Evolutionary conservation across 2,888 invertebrate species (phyloP), one percentile per base, ranked within the genome.

Genomic region (Strigamia maritima): DNA sequence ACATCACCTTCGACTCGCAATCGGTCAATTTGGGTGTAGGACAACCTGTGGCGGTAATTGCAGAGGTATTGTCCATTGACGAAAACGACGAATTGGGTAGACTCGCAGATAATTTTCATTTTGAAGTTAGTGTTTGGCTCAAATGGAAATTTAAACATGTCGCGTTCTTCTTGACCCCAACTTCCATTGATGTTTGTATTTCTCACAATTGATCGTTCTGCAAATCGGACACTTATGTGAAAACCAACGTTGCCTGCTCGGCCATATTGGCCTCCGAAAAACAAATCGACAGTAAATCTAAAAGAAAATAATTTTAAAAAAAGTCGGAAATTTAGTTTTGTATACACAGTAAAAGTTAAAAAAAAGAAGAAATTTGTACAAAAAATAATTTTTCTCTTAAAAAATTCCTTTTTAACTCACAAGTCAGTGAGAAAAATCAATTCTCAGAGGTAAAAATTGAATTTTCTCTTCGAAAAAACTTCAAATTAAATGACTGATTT

Each of bases 171-270:
- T 0, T 84, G 83, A 6, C 90, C 90, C 91, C 91, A 92, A 70
- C 84, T 82, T 28, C 89, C 91, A 28, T 86, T 84, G 89, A 81
- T 79, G 74, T 90, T 90, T 14, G 91, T 88, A 87, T 94, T 94
- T 38, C 92, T 89, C 80, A 93, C 90, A 76, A 93, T 90, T 1
- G 90, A 87, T 83, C 91, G 90, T 31, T 74, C 87, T 87, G 19
- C 24, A 44, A 94, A 93, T 81, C 94, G 89, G 24, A 94, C 91
- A 87, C 94, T 93, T 82, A 92, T 89, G 87, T 95, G 94, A 84
- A 94, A 87, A 65, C 90, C 89, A 81, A 94, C 90, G 19, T 78
- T 54, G 6, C 14, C 54, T 35, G 10, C 12, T 14, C 38, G 31
- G 8, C 16, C 38, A n/a, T 12, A 76, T 28, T 16, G 8, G 4